Evolutionary conservation across 2,888 invertebrate species (phyloP).

Genomic region (Macrophya alboannulata): DNA sequence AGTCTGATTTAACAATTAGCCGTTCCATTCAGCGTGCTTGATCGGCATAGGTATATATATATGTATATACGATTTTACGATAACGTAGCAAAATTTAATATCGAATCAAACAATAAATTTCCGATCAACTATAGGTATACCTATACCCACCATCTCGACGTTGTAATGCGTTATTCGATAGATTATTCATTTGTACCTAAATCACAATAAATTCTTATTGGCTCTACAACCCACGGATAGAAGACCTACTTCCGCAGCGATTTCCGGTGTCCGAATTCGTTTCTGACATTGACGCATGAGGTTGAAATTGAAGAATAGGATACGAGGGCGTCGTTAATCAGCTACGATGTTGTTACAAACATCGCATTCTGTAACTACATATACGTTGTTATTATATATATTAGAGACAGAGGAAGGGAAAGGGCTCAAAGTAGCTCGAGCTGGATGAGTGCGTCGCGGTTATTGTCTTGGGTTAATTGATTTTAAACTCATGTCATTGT

Average conservation of each 20-base stretch:
- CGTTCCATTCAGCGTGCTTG: not conserved
- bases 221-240: not conserved
- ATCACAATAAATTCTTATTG: not conserved
- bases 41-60: not conserved
- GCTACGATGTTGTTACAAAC: not conserved
- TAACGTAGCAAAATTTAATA: not conserved
- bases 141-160: not conserved
- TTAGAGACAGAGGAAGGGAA: not conserved
- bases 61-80: not conserved
- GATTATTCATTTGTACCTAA: not conserved
- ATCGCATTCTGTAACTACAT: not conserved
- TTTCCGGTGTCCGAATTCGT: not conserved
- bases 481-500: slow-evolving; percentile 52
- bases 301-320: not conserved
- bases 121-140: too few species aligned
- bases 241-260: not conserved
- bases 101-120: not conserved
- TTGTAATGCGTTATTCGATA: not conserved
- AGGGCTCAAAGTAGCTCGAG: not conserved
- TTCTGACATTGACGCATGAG: slow-evolving; percentile 31
- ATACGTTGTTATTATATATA: not conserved
- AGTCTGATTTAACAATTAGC: slow-evolving; percentile 31
- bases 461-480: slow-evolving; percentile 53
- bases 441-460: not conserved
- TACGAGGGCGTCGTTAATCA: not conserved